These are phyloP conservation scores for Cottus gobio DNA, from an alignment of 2,113 vertebrate species.

Conservation along the genomic window DNA sequence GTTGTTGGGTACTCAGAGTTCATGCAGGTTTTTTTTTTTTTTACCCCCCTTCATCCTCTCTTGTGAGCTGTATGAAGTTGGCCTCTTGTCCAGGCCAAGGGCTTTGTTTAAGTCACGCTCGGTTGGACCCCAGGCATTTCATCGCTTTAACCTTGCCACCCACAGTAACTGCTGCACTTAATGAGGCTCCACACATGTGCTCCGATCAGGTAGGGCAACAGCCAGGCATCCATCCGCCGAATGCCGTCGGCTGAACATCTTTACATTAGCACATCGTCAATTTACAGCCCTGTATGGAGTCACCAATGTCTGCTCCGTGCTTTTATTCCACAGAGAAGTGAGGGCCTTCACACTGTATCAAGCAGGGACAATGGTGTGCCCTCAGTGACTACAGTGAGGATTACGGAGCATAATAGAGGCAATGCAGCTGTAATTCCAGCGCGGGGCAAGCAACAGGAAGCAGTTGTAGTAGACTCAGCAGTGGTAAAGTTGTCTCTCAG, in stretches of 20 bases:
- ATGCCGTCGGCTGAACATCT: conserved; percentile 45
- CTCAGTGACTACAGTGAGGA: conserved; percentile 92
- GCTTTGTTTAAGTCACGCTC: conserved; percentile 95
- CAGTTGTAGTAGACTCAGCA: conserved; percentile 93
- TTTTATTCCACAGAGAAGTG: conserved; percentile 72
- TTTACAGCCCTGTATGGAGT: conserved; percentile 27
- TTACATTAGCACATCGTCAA: conserved; percentile 30
- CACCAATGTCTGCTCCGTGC: conserved; percentile 32
- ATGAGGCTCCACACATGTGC: conserved; percentile 90
- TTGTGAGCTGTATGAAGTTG: conserved; percentile 86
- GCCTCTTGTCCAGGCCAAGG: conserved; percentile 92
- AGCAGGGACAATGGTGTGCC: conserved; percentile 90
- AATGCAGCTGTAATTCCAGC: conserved; percentile 92
- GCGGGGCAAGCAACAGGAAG: conserved; percentile 93
- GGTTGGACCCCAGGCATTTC: conserved; percentile 93
- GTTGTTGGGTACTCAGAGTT: conserved; percentile 82
- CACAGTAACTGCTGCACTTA: conserved; percentile 95
- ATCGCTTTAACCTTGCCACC: conserved; percentile 96
- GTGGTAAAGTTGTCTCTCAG: conserved; percentile 84
- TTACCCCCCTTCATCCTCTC: conserved; percentile 71
- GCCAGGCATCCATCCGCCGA: conserved; percentile 49
- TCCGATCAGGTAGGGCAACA: conserved; percentile 86
- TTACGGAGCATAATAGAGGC: conserved; percentile 93
- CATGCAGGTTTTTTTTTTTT: conserved; percentile 62
- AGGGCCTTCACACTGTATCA: conserved; percentile 85